Conservation (phyloP, 35 echinoderm and acorn worm genomes). For the Stichopus chloronotus region DNA sequence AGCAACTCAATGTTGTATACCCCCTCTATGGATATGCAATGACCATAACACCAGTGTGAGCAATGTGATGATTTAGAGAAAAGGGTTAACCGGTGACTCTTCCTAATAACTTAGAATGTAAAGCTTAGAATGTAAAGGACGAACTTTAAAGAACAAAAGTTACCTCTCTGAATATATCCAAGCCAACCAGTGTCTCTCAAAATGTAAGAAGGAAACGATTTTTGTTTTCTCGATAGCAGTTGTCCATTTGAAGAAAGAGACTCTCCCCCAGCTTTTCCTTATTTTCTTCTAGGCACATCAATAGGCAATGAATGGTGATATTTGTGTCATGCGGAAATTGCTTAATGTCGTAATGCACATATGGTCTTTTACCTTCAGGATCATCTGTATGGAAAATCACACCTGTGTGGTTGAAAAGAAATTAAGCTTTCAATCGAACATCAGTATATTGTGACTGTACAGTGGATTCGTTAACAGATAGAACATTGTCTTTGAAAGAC, state of each 20-base stretch:
- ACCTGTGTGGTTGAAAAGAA: slow-evolving; percentile 14
- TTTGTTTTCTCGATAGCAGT: slow-evolving; percentile 74
- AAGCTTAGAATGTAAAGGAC: too few relatives aligned
- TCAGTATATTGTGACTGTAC: too few relatives aligned
- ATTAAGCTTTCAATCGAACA: neutral
- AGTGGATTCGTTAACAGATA: too few relatives aligned
- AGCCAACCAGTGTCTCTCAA: slow-evolving; percentile 43
- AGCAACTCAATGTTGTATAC: too few relatives aligned
- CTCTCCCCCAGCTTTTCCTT: slow-evolving; percentile 46
- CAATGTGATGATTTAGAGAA: too few relatives aligned
- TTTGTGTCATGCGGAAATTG: slow-evolving; percentile 62
- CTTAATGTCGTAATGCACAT: slow-evolving; percentile 51
- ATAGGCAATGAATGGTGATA: slow-evolving; percentile 57
- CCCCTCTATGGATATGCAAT: too few relatives aligned
- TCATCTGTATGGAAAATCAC: slow-evolving; percentile 60
- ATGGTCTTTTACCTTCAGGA: slow-evolving; percentile 25
- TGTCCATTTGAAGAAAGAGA: slow-evolving; percentile 70
- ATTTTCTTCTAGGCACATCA: slow-evolving; percentile 17
- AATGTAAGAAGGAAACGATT: slow-evolving; percentile 60
- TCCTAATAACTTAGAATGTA: too few relatives aligned
- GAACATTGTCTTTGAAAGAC: too few relatives aligned
- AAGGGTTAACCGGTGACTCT: too few relatives aligned
- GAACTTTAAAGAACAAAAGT: neutral
- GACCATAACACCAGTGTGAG: too few relatives aligned
- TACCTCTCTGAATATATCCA: slow-evolving; percentile 71